These are phyloP conservation scores for Drosophila persimilis DNA, from an alignment of 1,140 invertebrate species.

Conservation along the genomic window DNA sequence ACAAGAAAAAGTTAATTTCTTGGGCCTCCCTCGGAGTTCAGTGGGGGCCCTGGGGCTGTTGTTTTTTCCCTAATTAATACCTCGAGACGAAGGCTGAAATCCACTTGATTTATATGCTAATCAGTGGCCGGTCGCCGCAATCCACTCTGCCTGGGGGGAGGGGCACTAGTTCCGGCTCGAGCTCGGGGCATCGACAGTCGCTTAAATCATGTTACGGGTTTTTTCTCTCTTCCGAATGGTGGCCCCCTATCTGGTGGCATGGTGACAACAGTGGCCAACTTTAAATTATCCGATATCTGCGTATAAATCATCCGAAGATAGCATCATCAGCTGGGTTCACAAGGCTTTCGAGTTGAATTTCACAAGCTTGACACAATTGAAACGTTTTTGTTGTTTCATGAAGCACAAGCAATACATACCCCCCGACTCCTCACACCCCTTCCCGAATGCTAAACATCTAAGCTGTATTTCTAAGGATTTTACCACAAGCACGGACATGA, in stretches of 20 bases:
- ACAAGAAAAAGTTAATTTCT: constrained; percentile 67
- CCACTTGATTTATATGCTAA: constrained; percentile 77
- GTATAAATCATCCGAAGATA: constrained; percentile 68
- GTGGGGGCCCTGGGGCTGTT: constrained; percentile 46
- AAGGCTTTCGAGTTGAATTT: constrained; percentile 32
- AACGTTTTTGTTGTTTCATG: constrained; percentile 31
- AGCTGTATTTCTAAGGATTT: constrained; percentile 18
- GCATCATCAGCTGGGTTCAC: constrained; percentile 55
- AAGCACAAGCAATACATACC: constrained; percentile 5
- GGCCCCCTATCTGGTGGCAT: background rate
- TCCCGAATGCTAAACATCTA: too few relatives aligned
- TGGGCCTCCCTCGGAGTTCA: too few relatives aligned
- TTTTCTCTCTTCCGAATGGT: background rate
- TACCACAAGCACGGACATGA: constrained; percentile 17
- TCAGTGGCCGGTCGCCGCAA: constrained; percentile 22
- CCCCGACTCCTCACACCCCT: too few relatives aligned
- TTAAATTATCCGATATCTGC: constrained; percentile 59
- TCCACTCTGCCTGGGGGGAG: background rate
- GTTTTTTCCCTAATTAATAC: constrained; percentile 66
- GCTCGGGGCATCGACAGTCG: constrained; percentile 34
- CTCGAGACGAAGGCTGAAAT: constrained; percentile 41
- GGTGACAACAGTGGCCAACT: constrained; percentile 43
- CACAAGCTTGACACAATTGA: constrained; percentile 42
- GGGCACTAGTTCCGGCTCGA: background rate
- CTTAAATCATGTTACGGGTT: constrained; percentile 36